Base-by-base conservation (phyloP, 53 echinoderm and acorn worm genomes). In the Zoroaster sp. region DNA sequence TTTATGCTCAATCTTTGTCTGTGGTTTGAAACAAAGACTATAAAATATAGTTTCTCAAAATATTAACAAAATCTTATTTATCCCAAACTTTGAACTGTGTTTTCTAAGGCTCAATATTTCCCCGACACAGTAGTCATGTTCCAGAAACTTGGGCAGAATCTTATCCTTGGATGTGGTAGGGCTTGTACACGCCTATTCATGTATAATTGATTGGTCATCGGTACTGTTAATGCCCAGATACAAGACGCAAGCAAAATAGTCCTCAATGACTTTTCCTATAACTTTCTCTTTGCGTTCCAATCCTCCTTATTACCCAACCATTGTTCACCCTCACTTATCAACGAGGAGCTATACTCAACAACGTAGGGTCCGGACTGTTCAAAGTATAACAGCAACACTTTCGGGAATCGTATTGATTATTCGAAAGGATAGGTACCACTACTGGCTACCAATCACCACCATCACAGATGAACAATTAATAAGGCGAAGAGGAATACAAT, bases 321-420 rank as follows among this genome's bases (percentile, higher is more conserved):
- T 80, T 80, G 80, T 80, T 66, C 59, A 8, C 38, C 53, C 38
- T 66, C 80, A 52, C 44, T 42, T 43, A 74, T 3, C 80, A 28
- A 41, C 38, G 25, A 42, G 80, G 66, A 40, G 65, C 15, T 10
- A 80, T 51, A 80, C 30, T 65, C 23, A 80, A 80, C 80, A 80
- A 65, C 30, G 42, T 28, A 39, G 18, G 13, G 14, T 39, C 21
- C 39, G 36, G 53, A 52, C 28, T 1, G 77, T 59, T 59, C 63
- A 28, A 59, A 20, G 54, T 5, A 21, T 54, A 54, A 59, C 63
- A 28, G 63, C 63, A 59, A 59, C 63, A 59, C 23, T 59, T 54
- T 51, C 7, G 63, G 63, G 63, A 6, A 15, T 11, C 63, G 14
- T 28, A 59, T 59, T 28, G 63, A 59, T 59, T 59, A 59, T 59